A percentile compares a stretch with the other conserved stretches of the same genome.
These are phyloP conservation scores for Euzetes globulus DNA, from an alignment of 2,888 invertebrate genomes.

Conservation along the genomic window DNA sequence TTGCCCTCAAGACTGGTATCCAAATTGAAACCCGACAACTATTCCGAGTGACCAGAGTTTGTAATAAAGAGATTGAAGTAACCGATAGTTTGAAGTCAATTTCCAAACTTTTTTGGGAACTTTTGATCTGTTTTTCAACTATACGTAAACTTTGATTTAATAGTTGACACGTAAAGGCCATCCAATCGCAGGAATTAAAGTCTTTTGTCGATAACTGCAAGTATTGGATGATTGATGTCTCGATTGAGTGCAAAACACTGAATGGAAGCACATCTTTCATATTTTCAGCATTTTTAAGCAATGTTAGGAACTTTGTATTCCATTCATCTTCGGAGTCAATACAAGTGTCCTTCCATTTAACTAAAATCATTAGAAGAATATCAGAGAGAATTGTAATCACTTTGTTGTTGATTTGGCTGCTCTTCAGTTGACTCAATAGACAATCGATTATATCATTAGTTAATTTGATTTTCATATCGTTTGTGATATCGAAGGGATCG, in stretches of 20 bases:
- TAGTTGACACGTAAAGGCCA: not conserved
- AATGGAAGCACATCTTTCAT: constrained; percentile 1
- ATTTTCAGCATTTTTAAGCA: not conserved
- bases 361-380: not conserved
- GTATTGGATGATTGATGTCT: not conserved
- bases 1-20: not conserved
- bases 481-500: constrained; percentile 19
- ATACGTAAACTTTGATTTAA: constrained; percentile 19
- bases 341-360: constrained; percentile 17
- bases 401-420: not conserved
- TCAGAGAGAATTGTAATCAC: constrained; percentile 1
- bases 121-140: constrained; percentile 14
- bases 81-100: constrained; percentile 8
- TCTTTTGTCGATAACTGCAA: not conserved
- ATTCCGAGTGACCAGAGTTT: not conserved
- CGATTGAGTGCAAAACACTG: constrained; percentile 1
- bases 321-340: constrained; percentile 19
- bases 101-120: not conserved
- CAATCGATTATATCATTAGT: constrained; percentile 8
- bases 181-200: not conserved
- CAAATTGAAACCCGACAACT: not conserved
- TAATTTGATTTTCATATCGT: constrained; percentile 17
- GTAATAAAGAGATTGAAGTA: constrained; percentile 6
- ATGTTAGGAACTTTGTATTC: not conserved
- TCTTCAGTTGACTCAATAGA: not conserved